phyloP scores from a whole-genome alignment of 2,797 vertebrate species.

The Gymnopithys bicolor region DNA sequence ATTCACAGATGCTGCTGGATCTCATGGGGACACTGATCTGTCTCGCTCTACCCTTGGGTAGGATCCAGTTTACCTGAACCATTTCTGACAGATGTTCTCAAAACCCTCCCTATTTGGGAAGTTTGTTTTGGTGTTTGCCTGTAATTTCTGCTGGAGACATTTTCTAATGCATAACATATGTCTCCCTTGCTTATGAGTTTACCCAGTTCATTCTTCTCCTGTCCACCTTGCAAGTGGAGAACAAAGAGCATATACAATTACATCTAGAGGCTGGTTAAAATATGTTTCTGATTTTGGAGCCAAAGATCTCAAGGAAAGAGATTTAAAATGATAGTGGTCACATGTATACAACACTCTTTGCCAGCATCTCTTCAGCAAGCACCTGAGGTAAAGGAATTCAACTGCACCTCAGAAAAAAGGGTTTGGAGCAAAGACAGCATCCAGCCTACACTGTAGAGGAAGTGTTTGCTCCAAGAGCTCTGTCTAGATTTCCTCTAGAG shows the following conservation, averaged over 20 bases:
- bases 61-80: not conserved
- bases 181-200: not conserved
- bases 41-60: not conserved
- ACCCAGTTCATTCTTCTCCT: not conserved
- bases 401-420: not conserved
- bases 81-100: not conserved
- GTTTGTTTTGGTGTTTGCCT: not conserved
- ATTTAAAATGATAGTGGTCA: not conserved
- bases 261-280: not conserved
- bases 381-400: not conserved
- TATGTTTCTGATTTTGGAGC: no score
- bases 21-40: not conserved
- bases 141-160: not conserved
- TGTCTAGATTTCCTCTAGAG: not conserved
- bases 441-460: not conserved
- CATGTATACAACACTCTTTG: not conserved
- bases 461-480: not conserved
- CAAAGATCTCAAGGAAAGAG: not conserved
- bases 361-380: not conserved
- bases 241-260: not conserved
- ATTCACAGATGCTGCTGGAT: not conserved
- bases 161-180: not conserved
- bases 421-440: not conserved
- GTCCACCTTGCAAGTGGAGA: not conserved
- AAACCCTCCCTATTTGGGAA: not conserved